Conservation (phyloP, 2,797 vertebrate species). For the Sebastes dallii region DNA sequence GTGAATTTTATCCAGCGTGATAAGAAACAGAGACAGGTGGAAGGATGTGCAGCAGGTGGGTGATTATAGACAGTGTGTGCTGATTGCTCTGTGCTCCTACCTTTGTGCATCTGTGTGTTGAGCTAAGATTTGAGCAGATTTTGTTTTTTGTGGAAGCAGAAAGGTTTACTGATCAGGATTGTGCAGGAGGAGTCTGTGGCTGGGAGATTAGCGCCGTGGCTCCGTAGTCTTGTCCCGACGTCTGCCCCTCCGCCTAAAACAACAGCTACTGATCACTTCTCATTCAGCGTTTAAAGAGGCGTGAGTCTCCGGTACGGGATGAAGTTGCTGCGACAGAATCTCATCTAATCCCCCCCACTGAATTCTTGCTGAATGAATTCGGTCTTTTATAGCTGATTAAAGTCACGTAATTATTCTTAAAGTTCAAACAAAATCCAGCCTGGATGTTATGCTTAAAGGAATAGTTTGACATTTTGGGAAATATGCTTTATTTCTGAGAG, state of each 20-base stretch:
- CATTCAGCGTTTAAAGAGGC: conserved; percentile 9
- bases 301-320: conserved; percentile 37
- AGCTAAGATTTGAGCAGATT: conserved; percentile 65
- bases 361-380: too few species aligned
- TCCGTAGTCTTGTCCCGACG: conserved; percentile 68
- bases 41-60: conserved; percentile 22
- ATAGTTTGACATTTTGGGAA: background rate
- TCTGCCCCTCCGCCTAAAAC: conserved; percentile 74
- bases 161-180: conserved; percentile 66
- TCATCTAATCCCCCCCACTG: background rate
- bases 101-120: conserved; percentile 55
- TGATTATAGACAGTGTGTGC: conserved; percentile 37
- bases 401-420: background rate
- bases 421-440: background rate
- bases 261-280: conserved; percentile 72
- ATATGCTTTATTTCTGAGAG: background rate
- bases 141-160: conserved; percentile 37
- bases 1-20: background rate
- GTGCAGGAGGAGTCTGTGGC: conserved; percentile 51
- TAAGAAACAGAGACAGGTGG: background rate
- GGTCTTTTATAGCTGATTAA: background rate
- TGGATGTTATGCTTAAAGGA: background rate
- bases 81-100: conserved; percentile 71
- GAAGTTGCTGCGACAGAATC: conserved; percentile 18
- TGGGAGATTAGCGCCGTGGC: conserved; percentile 64